Conservation (phyloP, 2,113 vertebrate genomes). For the Phaethornis superciliosus region DNA sequence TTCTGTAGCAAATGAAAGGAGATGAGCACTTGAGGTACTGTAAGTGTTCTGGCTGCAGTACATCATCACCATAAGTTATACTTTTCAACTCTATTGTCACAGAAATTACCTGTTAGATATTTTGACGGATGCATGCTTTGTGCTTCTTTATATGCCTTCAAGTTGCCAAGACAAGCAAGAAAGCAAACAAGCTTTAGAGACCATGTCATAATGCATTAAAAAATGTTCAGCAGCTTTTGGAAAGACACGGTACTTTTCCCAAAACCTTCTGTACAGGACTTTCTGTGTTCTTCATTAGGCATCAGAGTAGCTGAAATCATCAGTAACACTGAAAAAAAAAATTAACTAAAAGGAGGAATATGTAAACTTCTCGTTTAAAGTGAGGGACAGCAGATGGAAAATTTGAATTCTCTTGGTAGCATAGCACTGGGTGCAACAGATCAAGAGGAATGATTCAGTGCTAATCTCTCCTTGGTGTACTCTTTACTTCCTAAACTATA, state of each 20-base stretch:
- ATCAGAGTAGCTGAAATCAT: not conserved
- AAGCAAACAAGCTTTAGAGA: not conserved
- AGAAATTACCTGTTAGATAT: not conserved
- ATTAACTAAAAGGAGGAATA: not conserved
- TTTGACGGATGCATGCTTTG: not conserved
- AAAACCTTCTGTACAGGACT: not conserved
- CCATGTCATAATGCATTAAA: not conserved
- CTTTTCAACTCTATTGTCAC: not conserved
- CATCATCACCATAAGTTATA: not conserved
- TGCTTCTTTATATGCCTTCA: not conserved
- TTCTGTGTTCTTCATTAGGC: not conserved
- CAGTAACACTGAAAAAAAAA: not conserved
- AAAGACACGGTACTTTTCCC: not conserved
- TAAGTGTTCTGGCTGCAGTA: not conserved
- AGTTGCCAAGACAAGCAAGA: not conserved
- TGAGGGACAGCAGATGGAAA: not conserved
- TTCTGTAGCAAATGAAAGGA: slow-evolving; percentile 14
- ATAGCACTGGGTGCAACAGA: not conserved
- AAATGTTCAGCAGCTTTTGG: not conserved
- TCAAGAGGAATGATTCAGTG: not conserved
- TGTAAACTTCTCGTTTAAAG: not conserved
- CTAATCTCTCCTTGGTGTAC: not conserved
- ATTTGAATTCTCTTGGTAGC: not conserved
- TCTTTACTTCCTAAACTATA: not conserved
- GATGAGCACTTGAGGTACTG: not conserved